Conservation (phyloP, 2,888 invertebrate species). For the Augiades crinisus region DNA sequence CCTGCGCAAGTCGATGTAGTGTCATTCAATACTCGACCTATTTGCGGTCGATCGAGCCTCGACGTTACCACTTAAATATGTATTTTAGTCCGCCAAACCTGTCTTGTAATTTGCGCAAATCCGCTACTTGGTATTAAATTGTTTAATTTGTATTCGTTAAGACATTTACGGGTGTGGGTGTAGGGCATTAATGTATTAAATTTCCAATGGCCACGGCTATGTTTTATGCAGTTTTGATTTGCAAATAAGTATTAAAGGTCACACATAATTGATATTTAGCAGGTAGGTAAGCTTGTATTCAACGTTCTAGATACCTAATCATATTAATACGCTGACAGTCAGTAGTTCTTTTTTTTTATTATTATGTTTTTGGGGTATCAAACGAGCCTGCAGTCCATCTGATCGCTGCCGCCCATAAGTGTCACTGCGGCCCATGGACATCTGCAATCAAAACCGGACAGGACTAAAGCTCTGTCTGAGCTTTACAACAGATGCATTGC, state of each 20-base stretch:
- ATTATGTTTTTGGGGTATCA: too few relatives aligned
- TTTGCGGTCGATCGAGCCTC: conserved; percentile 68
- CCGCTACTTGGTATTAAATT: conserved; percentile 10
- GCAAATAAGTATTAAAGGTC: conserved; percentile 2
- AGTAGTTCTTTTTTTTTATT: too few relatives aligned
- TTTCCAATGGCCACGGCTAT: conserved; percentile 2
- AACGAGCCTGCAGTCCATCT: too few relatives aligned
- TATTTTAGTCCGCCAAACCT: conserved; percentile 41
- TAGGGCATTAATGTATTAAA: conserved; percentile 2
- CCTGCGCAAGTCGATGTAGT: conserved; percentile 58
- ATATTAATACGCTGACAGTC: too few relatives aligned
- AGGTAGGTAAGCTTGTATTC: too few relatives aligned
- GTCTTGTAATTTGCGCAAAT: conserved; percentile 33
- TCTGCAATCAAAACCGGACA: too few relatives aligned
- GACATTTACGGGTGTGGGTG: conserved; percentile 6
- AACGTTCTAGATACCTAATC: too few relatives aligned
- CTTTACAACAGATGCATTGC: too few relatives aligned
- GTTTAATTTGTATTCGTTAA: conserved; percentile 15
- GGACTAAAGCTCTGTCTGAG: too few relatives aligned
- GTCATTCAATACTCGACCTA: conserved; percentile 77
- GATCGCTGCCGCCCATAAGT: too few relatives aligned
- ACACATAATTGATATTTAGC: not conserved
- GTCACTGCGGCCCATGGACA: too few relatives aligned
- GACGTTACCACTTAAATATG: conserved; percentile 42
- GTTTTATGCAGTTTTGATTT: conserved; percentile 11